Percentiles rank a stretch among this genome's conserved stretches.
Evolutionary conservation across 2,888 invertebrate genomes (phyloP).

Genomic region (Diplazon laetatorius): DNA sequence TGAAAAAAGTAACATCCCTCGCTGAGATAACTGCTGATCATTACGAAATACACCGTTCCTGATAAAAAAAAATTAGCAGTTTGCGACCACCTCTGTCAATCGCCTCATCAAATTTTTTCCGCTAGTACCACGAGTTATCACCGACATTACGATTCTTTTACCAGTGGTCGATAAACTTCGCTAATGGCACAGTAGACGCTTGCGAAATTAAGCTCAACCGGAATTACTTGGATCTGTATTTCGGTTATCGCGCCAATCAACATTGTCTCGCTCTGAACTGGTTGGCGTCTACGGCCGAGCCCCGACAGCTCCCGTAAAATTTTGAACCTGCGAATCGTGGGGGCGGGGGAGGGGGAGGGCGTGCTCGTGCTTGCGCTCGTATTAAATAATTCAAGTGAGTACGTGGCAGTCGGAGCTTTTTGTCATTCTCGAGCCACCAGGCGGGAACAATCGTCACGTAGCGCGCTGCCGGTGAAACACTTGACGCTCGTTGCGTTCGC

Average conservation of each 20-base stretch:
- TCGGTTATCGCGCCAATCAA: constrained; percentile 8
- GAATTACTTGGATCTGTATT: neutral
- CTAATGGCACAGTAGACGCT: constrained; percentile 12
- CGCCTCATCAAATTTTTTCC: constrained; percentile 46
- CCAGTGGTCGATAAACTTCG: constrained; percentile 62
- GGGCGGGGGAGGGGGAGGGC: neutral
- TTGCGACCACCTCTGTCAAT: constrained; percentile 30
- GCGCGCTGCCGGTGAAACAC: constrained; percentile 72
- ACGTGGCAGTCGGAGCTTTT: constrained; percentile 24
- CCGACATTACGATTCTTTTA: constrained; percentile 44
- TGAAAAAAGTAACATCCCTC: too few species aligned
- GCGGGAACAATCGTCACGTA: constrained; percentile 54
- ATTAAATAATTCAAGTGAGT: constrained; percentile 27
- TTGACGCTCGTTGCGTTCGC: constrained; percentile 63
- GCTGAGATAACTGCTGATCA: too few species aligned
- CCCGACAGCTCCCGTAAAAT: too few species aligned
- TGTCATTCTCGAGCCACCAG: constrained; percentile 17
- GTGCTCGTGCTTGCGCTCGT: too few species aligned
- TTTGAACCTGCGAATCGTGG: too few species aligned
- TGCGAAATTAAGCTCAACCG: neutral
- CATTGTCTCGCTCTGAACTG: neutral
- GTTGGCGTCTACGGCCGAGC: too few species aligned
- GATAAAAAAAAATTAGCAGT: too few species aligned
- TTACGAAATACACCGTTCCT: too few species aligned
- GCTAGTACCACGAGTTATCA: neutral